phyloP scores from a whole-genome alignment of 2,888 invertebrate genomes.

The Orthonychiurus folsomi region DNA sequence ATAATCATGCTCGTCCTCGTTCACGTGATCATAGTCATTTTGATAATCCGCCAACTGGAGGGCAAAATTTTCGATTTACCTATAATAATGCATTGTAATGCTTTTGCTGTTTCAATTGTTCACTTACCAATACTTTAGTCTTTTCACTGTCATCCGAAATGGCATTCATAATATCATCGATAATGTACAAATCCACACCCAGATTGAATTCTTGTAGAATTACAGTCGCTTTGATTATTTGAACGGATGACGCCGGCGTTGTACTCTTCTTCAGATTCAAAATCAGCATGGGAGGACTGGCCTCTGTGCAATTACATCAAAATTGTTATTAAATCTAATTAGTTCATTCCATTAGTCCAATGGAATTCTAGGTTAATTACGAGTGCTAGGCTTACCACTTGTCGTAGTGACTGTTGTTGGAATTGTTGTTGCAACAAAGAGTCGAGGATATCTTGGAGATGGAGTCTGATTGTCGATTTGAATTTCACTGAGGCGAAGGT shows the following conservation, averaged over 20 bases:
- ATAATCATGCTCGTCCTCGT: not conserved
- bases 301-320: not conserved
- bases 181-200: not conserved
- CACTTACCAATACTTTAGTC: not conserved
- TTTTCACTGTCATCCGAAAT: not conserved
- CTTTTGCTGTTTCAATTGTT: too few species aligned
- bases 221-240: not conserved
- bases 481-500: not conserved
- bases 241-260: not conserved
- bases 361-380: not conserved
- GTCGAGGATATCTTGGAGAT: not conserved
- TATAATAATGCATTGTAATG: too few species aligned
- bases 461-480: conserved; percentile 10
- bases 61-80: too few species aligned
- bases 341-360: too few species aligned
- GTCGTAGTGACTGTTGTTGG: conserved; percentile 2
- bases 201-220: conserved; percentile 7
- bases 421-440: conserved; percentile 1
- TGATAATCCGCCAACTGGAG: too few species aligned
- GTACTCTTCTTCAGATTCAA: not conserved
- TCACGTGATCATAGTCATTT: not conserved
- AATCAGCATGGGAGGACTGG: not conserved
- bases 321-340: too few species aligned
- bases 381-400: not conserved
- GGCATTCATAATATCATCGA: not conserved